These are phyloP conservation scores for Axis porcinus DNA, from an alignment of 2,113 vertebrate species.

Conservation along the genomic window DNA sequence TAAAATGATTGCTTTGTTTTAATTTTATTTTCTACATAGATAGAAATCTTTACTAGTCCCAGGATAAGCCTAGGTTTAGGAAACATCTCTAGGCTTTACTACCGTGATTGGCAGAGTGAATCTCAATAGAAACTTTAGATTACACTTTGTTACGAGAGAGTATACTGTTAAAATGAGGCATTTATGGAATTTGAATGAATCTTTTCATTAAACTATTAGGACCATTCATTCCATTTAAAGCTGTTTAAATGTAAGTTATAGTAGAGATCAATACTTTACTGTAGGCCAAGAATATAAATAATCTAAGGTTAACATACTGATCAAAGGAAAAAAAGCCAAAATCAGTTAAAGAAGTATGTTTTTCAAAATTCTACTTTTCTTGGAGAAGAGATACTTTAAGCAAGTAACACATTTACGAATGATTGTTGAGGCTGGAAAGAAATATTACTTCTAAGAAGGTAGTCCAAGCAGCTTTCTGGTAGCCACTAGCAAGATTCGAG, in stretches of 20 bases:
- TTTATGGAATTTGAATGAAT: conserved; percentile 8
- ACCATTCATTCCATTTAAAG: conserved; percentile 35
- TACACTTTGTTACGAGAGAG: neutral
- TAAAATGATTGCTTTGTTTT: conserved; percentile 19
- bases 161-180: neutral
- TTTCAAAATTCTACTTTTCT: conserved; percentile 5
- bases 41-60: neutral
- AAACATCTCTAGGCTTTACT: neutral
- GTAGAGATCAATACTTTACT: neutral
- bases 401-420: neutral
- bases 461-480: neutral
- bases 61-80: neutral
- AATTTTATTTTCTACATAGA: neutral
- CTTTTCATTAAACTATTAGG: neutral
- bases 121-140: neutral
- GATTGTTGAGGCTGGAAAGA: neutral
- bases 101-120: neutral
- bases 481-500: neutral
- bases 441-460: neutral
- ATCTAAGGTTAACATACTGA: neutral
- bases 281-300: neutral
- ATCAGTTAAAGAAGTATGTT: neutral
- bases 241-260: neutral
- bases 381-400: neutral
- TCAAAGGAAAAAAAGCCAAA: neutral